Conservation (phyloP, 2,888 invertebrate genomes). For the Sabellastarte sp. region DNA sequence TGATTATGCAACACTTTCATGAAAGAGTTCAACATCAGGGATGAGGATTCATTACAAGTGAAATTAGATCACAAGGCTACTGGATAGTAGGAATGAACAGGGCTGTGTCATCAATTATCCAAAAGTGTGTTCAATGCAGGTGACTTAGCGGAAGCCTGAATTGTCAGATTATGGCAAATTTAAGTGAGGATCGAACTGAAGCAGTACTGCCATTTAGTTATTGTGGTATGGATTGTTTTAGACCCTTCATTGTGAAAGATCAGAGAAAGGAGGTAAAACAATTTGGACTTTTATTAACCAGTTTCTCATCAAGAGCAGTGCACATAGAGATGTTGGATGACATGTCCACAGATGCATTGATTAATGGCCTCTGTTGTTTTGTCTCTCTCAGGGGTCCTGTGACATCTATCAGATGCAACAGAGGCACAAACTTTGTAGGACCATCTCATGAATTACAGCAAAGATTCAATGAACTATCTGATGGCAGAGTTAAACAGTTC, state of each 20-base stretch:
- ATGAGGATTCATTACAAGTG: constrained; percentile 26
- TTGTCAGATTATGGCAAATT: constrained; percentile 46
- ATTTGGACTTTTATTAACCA: constrained; percentile 45
- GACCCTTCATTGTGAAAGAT: constrained; percentile 41
- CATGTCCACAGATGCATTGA: constrained; percentile 28
- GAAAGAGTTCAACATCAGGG: constrained; percentile 24
- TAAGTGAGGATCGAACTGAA: constrained; percentile 48
- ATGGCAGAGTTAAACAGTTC: constrained; percentile 2
- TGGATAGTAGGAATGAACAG: constrained; percentile 5
- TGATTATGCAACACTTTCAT: constrained; percentile 27
- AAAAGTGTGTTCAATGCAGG: constrained; percentile 44
- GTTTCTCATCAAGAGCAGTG: constrained; percentile 42
- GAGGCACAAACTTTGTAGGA: constrained; percentile 16
- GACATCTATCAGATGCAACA: constrained; percentile 2
- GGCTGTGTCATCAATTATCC: not conserved
- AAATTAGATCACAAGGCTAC: constrained; percentile 24
- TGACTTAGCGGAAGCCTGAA: constrained; percentile 27
- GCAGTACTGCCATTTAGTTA: constrained; percentile 33
- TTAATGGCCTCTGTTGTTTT: constrained; percentile 28
- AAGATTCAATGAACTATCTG: constrained; percentile 8
- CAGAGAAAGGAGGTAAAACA: constrained; percentile 38
- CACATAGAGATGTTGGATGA: constrained; percentile 36
- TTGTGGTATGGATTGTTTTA: constrained; percentile 47
- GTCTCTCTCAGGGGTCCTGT: constrained; percentile 22
- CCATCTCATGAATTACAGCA: constrained; percentile 10